phyloP scores from a whole-genome alignment of 2,113 vertebrate species.

The Alces alces region DNA sequence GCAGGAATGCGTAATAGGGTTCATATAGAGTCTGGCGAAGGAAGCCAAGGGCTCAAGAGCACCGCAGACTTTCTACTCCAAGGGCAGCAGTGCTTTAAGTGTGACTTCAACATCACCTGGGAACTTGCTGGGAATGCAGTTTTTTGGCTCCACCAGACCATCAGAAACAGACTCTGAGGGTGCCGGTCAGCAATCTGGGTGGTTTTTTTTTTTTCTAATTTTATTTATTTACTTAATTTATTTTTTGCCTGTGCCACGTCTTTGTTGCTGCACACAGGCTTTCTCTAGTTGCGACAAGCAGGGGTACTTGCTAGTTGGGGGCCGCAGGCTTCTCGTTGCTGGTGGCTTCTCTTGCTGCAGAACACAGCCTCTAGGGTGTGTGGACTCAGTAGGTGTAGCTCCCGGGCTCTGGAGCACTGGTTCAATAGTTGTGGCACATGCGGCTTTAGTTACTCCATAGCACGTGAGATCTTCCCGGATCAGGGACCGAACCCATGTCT shows the following conservation, averaged over 20 bases:
- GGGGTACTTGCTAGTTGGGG: neutral
- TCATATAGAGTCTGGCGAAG: neutral
- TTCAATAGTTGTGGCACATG: neutral
- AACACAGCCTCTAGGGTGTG: neutral
- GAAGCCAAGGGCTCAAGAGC: neutral
- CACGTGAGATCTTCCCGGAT: accelerated
- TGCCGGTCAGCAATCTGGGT: neutral
- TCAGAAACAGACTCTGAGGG: neutral
- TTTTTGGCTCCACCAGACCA: neutral
- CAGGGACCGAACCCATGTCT: neutral
- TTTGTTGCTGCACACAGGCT: neutral
- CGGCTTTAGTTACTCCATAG: neutral
- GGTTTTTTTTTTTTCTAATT: neutral
- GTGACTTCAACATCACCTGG: neutral
- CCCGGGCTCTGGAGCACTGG: neutral
- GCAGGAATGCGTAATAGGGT: neutral
- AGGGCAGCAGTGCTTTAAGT: neutral
- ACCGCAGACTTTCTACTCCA: neutral
- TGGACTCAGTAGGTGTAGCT: neutral
- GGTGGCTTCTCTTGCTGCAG: neutral
- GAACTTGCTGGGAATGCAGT: neutral
- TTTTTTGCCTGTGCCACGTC: neutral
- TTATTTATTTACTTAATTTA: neutral
- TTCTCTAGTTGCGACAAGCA: neutral
- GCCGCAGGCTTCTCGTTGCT: neutral